Evolutionary conservation across 2,113 vertebrate genomes (phyloP).

Genomic region (Sphaerodactylus townsendi): DNA sequence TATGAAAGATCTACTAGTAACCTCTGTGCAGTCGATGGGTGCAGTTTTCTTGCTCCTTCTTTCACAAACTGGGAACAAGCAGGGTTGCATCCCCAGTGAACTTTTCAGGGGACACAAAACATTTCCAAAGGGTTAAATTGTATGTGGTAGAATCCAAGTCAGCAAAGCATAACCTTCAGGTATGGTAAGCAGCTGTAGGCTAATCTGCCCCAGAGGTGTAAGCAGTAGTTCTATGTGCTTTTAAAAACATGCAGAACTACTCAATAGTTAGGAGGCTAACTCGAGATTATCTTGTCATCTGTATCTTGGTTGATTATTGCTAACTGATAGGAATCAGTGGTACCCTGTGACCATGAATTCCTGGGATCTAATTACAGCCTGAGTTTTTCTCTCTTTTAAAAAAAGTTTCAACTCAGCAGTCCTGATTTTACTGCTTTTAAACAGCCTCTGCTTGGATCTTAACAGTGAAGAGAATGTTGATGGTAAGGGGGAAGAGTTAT

Average conservation of each 20-base stretch:
- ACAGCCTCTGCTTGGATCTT: background rate
- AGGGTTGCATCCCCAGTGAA: background rate
- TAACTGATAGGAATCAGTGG: background rate
- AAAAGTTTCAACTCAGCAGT: background rate
- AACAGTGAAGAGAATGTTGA: background rate
- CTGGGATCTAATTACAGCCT: background rate
- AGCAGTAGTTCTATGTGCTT: background rate
- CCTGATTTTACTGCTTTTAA: background rate
- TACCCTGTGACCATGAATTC: background rate
- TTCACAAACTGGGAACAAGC: background rate
- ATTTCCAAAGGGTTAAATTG: background rate
- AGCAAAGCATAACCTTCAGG: background rate
- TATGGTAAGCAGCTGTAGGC: background rate
- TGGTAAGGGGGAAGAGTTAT: background rate
- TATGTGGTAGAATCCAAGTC: background rate
- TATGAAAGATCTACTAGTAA: too few species aligned
- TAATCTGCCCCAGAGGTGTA: background rate
- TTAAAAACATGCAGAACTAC: background rate
- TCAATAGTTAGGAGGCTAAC: slow-evolving; percentile 1
- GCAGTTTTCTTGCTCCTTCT: background rate
- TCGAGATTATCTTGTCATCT: slow-evolving; percentile 2
- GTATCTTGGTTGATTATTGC: background rate
- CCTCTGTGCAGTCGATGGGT: too few species aligned
- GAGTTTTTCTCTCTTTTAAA: background rate
- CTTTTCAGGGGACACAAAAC: background rate